phyloP scores from a whole-genome alignment of 2,113 vertebrate genomes.

The Poecile atricapillus region DNA sequence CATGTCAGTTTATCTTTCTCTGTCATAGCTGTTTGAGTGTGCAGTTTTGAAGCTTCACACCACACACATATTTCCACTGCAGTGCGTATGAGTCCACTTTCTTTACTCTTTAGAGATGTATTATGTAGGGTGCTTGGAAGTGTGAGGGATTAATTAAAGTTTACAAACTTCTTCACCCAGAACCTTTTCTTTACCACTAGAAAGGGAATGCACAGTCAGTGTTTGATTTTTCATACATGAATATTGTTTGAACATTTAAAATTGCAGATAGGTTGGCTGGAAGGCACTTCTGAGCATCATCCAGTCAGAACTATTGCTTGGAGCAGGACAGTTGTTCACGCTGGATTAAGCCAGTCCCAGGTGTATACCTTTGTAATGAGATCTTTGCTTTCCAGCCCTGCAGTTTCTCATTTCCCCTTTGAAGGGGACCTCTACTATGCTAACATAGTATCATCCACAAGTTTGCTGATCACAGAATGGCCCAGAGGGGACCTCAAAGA shows the following conservation, averaged over 20 bases:
- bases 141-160: neutral
- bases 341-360: neutral
- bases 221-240: neutral
- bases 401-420: neutral
- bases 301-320: neutral
- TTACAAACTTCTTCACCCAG: neutral
- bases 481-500: neutral
- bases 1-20: neutral
- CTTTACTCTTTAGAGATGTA: neutral
- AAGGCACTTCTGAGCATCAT: neutral
- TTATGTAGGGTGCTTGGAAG: neutral
- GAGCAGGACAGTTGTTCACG: neutral
- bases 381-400: neutral
- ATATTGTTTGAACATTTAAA: neutral
- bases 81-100: neutral
- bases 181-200: neutral
- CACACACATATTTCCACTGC: accelerated
- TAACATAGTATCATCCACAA: neutral
- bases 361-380: neutral
- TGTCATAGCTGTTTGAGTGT: neutral
- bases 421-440: neutral
- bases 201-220: neutral
- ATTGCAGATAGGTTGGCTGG: neutral
- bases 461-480: neutral
- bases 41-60: neutral